phyloP scores from a whole-genome alignment of 2,113 vertebrate species.

The Rhagologus leucostigma region DNA sequence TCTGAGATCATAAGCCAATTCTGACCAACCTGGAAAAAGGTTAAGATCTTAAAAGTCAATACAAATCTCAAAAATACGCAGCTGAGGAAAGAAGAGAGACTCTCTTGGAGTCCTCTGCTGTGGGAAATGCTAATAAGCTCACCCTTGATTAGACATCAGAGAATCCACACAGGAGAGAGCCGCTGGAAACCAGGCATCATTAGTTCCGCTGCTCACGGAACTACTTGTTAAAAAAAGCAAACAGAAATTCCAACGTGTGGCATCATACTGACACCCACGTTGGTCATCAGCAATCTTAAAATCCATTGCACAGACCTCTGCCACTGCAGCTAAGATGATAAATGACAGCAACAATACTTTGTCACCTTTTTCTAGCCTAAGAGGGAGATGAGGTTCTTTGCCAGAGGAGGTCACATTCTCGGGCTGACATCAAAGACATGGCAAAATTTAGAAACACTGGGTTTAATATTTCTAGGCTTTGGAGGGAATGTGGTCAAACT shows the following conservation, averaged over 20 bases:
- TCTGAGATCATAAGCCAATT: neutral
- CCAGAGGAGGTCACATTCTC: neutral
- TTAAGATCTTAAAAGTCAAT: neutral
- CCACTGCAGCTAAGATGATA: neutral
- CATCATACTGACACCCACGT: conserved; percentile 16
- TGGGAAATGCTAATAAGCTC: conserved; percentile 55
- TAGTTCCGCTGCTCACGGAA: conserved; percentile 62
- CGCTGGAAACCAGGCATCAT: conserved; percentile 63
- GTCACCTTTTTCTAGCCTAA: neutral
- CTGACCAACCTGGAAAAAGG: neutral
- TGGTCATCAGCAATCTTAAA: conserved; percentile 50
- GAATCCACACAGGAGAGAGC: conserved; percentile 64
- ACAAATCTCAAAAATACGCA: neutral
- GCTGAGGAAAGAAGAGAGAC: conserved; percentile 28
- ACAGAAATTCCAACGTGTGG: conserved; percentile 59
- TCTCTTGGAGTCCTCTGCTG: conserved; percentile 8
- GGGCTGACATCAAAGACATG: neutral
- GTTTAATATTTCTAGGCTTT: conserved; percentile 32
- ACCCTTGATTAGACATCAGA: conserved; percentile 66
- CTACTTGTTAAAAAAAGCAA: conserved; percentile 58
- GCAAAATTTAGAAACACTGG: neutral
- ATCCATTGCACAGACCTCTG: conserved; percentile 7
- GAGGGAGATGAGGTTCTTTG: conserved; percentile 6
- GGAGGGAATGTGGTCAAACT: conserved; percentile 42
- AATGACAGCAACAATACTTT: neutral